These are phyloP conservation scores for Meiosimyza platycephala DNA, from an alignment of 2,888 invertebrate species.

Conservation along the genomic window DNA sequence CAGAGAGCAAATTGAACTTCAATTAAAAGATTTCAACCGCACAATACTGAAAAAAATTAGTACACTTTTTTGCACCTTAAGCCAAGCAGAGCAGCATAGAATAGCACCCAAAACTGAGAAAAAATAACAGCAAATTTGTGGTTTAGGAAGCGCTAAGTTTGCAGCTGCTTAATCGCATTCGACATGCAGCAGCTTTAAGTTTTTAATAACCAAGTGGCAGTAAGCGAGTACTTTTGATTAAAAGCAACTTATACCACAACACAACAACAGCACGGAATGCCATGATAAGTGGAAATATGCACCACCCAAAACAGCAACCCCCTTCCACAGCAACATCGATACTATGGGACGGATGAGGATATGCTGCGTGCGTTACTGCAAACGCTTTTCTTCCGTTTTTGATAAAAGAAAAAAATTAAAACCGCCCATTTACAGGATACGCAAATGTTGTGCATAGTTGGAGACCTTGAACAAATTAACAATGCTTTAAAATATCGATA, in stretches of 20 bases:
- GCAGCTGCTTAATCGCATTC: slow-evolving; percentile 66
- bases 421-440: slow-evolving; percentile 55
- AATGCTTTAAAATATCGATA: too few species aligned
- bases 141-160: slow-evolving; percentile 9
- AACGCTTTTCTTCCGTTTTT: slow-evolving; percentile 23
- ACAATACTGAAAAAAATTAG: not conserved
- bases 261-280: slow-evolving; percentile 3
- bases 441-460: slow-evolving; percentile 54
- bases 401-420: slow-evolving; percentile 7
- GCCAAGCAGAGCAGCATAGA: not conserved
- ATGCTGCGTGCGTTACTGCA: slow-evolving; percentile 20
- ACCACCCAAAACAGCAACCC: not conserved
- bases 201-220: slow-evolving; percentile 50
- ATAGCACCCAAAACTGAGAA: not conserved
- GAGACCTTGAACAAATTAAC: not conserved
- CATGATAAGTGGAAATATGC: slow-evolving; percentile 31
- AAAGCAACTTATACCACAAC: slow-evolving; percentile 35
- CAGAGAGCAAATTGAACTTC: slow-evolving; percentile 16
- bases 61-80: slow-evolving; percentile 12
- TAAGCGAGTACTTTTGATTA: slow-evolving; percentile 30
- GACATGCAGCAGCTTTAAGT: slow-evolving; percentile 66
- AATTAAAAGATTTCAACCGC: slow-evolving; percentile 20
- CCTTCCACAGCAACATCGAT: not conserved
- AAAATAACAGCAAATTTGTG: not conserved
- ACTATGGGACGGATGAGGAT: not conserved